Percentiles rank a stretch among this genome's conserved stretches.
phyloP scores from a whole-genome alignment of 2,888 invertebrate species.

The Boloria euphrosyne region DNA sequence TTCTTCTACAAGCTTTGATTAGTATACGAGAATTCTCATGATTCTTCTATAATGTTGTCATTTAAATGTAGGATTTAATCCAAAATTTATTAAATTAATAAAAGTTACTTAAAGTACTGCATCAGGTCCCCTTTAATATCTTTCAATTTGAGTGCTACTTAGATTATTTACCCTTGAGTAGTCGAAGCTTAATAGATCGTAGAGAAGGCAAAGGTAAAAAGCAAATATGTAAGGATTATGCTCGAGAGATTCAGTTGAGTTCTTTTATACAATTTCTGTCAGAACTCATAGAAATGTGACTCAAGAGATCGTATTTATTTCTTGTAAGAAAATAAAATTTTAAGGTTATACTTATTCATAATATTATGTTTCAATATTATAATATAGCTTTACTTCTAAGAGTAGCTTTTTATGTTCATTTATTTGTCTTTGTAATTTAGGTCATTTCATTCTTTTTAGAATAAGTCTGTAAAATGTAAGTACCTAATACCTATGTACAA shows the following conservation, averaged over 20 bases:
- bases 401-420: too few relatives aligned
- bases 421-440: too few relatives aligned
- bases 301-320: conserved; percentile 15
- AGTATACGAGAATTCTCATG: too few relatives aligned
- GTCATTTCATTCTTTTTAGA: too few relatives aligned
- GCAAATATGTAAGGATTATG: conserved; percentile 25
- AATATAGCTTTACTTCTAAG: too few relatives aligned
- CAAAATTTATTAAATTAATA: too few relatives aligned
- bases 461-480: too few relatives aligned
- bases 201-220: conserved; percentile 21
- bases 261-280: conserved; percentile 18
- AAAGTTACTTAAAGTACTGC: too few relatives aligned
- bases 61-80: too few relatives aligned
- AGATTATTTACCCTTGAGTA: conserved; percentile 6
- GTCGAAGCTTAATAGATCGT: conserved; percentile 20
- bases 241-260: conserved; percentile 19
- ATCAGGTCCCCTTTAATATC: background rate
- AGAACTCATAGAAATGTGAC: conserved; percentile 12
- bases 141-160: background rate
- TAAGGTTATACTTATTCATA: conserved; percentile 6
- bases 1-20: too few relatives aligned
- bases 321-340: conserved; percentile 1
- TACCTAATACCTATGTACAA: too few relatives aligned
- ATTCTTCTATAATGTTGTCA: too few relatives aligned
- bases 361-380: background rate